phyloP scores from a whole-genome alignment of 1,140 invertebrate genomes.

The Nephila pilipes region DNA sequence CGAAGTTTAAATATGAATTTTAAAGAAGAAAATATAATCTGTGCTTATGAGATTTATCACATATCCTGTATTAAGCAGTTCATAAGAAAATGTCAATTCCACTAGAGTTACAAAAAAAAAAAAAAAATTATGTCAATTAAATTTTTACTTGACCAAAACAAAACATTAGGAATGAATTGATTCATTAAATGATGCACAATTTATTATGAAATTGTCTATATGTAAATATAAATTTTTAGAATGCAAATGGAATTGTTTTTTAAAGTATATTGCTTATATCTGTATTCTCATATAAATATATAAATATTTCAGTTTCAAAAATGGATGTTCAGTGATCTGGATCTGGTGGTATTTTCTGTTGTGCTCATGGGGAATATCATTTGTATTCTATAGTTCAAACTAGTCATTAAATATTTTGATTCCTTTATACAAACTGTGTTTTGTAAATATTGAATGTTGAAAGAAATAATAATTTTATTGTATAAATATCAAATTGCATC shows the following conservation, averaged over 20 bases:
- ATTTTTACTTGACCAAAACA: too few relatives aligned
- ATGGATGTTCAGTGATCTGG: conserved; percentile 56
- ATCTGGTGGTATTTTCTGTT: neutral
- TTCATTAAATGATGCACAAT: too few relatives aligned
- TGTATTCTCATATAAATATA: neutral
- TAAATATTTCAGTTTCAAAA: conserved; percentile 27
- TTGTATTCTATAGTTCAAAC: conserved; percentile 7
- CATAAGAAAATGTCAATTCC: too few relatives aligned
- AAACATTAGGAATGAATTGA: too few relatives aligned
- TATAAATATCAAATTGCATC: conserved; percentile 18
- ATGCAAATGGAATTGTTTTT: neutral
- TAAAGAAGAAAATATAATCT: too few relatives aligned
- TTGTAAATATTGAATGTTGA: conserved; percentile 6
- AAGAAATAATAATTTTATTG: conserved; percentile 23
- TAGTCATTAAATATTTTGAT: conserved; percentile 32
- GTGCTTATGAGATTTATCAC: too few relatives aligned
- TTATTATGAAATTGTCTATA: too few relatives aligned
- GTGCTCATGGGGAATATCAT: neutral
- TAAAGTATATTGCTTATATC: neutral
- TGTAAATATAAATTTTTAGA: too few relatives aligned
- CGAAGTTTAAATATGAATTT: too few relatives aligned
- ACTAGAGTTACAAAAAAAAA: too few relatives aligned
- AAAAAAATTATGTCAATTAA: too few relatives aligned
- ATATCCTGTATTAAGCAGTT: too few relatives aligned
- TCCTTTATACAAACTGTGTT: conserved; percentile 6